phyloP scores from a whole-genome alignment of 2,113 vertebrate genomes.

The Myrmophylax atrothorax region DNA sequence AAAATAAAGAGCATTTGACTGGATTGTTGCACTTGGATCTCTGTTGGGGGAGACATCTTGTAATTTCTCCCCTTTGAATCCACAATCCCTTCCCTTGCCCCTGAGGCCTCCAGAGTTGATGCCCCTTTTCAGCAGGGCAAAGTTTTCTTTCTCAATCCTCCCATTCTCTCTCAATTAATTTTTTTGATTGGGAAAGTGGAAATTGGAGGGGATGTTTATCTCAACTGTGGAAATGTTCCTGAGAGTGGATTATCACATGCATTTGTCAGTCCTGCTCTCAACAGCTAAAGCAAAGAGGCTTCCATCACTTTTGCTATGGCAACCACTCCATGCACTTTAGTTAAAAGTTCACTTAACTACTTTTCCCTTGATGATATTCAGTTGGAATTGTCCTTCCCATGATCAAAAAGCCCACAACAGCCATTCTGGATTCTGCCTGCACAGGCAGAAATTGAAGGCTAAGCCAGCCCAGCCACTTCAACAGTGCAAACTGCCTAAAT shows the following conservation, averaged over 20 bases:
- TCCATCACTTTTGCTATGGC: slow-evolving; percentile 44
- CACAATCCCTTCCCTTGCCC: neutral
- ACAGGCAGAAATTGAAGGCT: neutral
- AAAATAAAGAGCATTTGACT: neutral
- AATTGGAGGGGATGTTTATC: neutral
- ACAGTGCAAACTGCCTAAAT: slow-evolving; percentile 24
- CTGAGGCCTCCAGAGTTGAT: neutral
- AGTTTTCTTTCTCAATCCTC: neutral
- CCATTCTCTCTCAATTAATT: neutral
- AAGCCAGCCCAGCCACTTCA: neutral
- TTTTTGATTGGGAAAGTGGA: neutral
- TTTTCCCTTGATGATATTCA: neutral
- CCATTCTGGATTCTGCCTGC: slow-evolving; percentile 7
- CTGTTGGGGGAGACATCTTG: neutral
- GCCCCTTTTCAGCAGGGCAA: neutral
- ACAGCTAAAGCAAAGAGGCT: neutral
- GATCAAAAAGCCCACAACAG: neutral
- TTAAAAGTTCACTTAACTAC: slow-evolving; percentile 41
- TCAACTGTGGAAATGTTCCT: neutral
- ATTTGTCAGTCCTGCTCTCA: slow-evolving; percentile 1
- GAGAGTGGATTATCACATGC: neutral
- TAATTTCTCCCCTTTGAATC: neutral
- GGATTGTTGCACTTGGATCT: neutral
- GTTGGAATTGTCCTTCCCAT: slow-evolving; percentile 20
- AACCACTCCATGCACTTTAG: slow-evolving; percentile 2